phyloP scores from a whole-genome alignment of 2,797 vertebrate genomes.

The Australoheros facetus region DNA sequence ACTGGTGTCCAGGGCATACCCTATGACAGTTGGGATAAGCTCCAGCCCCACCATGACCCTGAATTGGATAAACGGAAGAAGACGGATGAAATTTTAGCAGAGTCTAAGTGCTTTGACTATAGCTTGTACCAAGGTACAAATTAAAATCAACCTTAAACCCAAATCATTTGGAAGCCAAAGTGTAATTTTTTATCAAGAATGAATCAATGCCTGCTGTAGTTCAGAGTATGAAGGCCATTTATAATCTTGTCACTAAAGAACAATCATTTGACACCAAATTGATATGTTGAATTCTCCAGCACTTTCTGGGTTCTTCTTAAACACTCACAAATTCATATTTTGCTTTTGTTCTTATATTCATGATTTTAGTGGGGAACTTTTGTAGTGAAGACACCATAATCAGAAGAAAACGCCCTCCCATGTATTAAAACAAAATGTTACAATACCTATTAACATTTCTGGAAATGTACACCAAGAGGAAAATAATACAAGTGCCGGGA shows the following conservation, averaged over 20 bases:
- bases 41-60: neutral
- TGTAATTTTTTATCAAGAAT: neutral
- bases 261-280: neutral
- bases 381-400: slow-evolving; percentile 5
- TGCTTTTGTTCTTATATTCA: neutral
- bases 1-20: neutral
- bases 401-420: neutral
- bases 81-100: neutral
- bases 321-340: neutral
- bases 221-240: neutral
- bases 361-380: neutral
- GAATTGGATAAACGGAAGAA: neutral
- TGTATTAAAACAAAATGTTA: slow-evolving; percentile 45
- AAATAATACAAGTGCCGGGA: slow-evolving; percentile 52
- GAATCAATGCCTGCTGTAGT: neutral
- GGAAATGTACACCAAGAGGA: slow-evolving; percentile 35
- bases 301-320: neutral
- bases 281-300: neutral
- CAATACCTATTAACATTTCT: slow-evolving; percentile 41
- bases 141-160: neutral
- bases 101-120: neutral
- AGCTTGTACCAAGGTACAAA: neutral
- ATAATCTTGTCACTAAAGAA: neutral
- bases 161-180: neutral
- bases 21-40: neutral